Evolutionary conservation across 2,888 invertebrate species (phyloP).

Genomic region (Chaitophorus viminalis): DNA sequence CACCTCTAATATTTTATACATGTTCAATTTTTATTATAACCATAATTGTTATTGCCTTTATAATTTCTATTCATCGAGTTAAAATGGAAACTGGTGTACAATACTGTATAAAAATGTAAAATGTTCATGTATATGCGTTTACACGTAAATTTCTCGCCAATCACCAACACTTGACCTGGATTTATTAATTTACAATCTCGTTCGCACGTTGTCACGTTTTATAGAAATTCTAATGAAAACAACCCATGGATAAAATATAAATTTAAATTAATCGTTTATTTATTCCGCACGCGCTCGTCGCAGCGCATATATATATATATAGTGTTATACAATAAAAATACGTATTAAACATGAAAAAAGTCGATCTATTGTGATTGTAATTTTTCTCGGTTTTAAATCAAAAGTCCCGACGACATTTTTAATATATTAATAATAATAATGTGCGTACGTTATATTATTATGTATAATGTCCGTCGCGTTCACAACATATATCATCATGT

Average conservation of each 20-base stretch:
- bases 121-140: not conserved
- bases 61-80: too few species aligned
- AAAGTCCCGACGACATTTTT: not conserved
- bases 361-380: constrained; percentile 7
- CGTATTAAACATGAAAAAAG: constrained; percentile 7
- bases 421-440: not conserved
- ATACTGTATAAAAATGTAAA: too few species aligned
- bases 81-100: too few species aligned
- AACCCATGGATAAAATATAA: not conserved
- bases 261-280: constrained; percentile 11
- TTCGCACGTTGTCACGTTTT: constrained; percentile 1
- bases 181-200: constrained; percentile 15
- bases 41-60: not conserved
- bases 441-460: not conserved
- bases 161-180: not conserved
- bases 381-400: constrained; percentile 21
- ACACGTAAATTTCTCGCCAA: not conserved
- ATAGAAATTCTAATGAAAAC: constrained; percentile 20
- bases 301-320: too few species aligned
- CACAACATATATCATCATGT: not conserved
- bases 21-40: not conserved
- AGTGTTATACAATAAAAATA: not conserved
- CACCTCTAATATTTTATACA: not conserved
- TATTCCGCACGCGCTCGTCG: not conserved
- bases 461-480: not conserved